Conservation (phyloP, 2,888 invertebrate species). For the Chrysotoxum bicinctum region DNA sequence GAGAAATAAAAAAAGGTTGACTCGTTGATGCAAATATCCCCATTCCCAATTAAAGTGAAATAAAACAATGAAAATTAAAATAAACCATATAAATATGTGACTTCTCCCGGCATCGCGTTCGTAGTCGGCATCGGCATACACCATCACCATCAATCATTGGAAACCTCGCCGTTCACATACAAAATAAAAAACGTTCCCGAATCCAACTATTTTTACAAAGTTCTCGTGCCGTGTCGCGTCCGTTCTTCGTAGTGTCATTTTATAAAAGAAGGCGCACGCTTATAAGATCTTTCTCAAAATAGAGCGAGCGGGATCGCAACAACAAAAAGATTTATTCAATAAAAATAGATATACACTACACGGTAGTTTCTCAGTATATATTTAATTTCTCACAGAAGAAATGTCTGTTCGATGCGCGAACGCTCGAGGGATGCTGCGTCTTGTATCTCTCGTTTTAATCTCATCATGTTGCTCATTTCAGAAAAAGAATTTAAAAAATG, state of each 20-base stretch:
- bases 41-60: slow-evolving; percentile 50
- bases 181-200: slow-evolving; percentile 41
- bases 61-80: slow-evolving; percentile 53
- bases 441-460: slow-evolving; percentile 53
- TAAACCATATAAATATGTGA: slow-evolving; percentile 37
- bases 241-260: slow-evolving; percentile 35
- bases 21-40: slow-evolving; percentile 27
- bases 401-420: slow-evolving; percentile 28
- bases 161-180: not conserved
- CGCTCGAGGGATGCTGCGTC: not conserved
- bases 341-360: slow-evolving; percentile 52
- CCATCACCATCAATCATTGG: slow-evolving; percentile 34
- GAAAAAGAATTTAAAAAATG: slow-evolving; percentile 30
- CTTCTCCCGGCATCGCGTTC: slow-evolving; percentile 30
- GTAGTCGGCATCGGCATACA: not conserved
- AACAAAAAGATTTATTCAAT: slow-evolving; percentile 12
- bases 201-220: slow-evolving; percentile 61
- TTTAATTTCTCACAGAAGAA: slow-evolving; percentile 50
- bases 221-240: slow-evolving; percentile 45
- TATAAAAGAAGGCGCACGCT: slow-evolving; percentile 38
- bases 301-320: slow-evolving; percentile 3
- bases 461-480: slow-evolving; percentile 53
- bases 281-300: slow-evolving; percentile 39
- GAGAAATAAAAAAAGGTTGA: not conserved
- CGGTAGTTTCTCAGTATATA: slow-evolving; percentile 41